A percentile compares a stretch with the other conserved stretches of the same genome.
Evolutionary conservation across 2,888 invertebrate genomes (phyloP).

Genomic region (Drosophila algonquin): DNA sequence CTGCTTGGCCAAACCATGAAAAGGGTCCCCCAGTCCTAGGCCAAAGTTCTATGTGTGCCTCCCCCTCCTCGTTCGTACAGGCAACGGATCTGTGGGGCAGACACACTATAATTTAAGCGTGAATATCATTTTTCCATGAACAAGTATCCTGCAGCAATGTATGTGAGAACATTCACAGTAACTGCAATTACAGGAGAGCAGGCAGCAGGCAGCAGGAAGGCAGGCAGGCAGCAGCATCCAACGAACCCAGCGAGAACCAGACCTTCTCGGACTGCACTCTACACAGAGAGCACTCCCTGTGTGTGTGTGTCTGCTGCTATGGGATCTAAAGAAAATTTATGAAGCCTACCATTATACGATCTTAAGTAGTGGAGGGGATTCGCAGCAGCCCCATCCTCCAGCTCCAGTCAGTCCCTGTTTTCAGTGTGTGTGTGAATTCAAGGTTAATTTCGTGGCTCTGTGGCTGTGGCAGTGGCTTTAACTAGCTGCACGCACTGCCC

Average conservation of each 20-base stretch:
- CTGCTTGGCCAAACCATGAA: background rate
- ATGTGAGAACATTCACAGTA: slow-evolving; percentile 80
- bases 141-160: slow-evolving; percentile 76
- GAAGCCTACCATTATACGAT: slow-evolving; percentile 72
- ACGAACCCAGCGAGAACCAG: slow-evolving; percentile 22
- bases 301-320: slow-evolving; percentile 41
- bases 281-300: background rate
- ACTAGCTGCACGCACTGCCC: slow-evolving; percentile 79
- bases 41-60: slow-evolving; percentile 8
- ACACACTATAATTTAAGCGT: slow-evolving; percentile 78
- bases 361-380: slow-evolving; percentile 64
- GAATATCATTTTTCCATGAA: slow-evolving; percentile 80
- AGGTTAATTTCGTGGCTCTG: slow-evolving; percentile 71
- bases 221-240: slow-evolving; percentile 30
- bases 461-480: slow-evolving; percentile 56
- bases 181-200: slow-evolving; percentile 71
- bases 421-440: slow-evolving; percentile 73
- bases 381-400: slow-evolving; percentile 2
- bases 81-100: slow-evolving; percentile 45
- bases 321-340: slow-evolving; percentile 76
- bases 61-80: slow-evolving; percentile 13
- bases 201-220: slow-evolving; percentile 14
- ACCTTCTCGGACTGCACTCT: slow-evolving; percentile 1
- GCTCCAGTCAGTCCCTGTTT: slow-evolving; percentile 33
- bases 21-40: background rate